Percentiles rank a stretch among this genome's conserved stretches.
phyloP scores from a whole-genome alignment of 2,888 invertebrate genomes.

The Aspidiotus destructor region DNA sequence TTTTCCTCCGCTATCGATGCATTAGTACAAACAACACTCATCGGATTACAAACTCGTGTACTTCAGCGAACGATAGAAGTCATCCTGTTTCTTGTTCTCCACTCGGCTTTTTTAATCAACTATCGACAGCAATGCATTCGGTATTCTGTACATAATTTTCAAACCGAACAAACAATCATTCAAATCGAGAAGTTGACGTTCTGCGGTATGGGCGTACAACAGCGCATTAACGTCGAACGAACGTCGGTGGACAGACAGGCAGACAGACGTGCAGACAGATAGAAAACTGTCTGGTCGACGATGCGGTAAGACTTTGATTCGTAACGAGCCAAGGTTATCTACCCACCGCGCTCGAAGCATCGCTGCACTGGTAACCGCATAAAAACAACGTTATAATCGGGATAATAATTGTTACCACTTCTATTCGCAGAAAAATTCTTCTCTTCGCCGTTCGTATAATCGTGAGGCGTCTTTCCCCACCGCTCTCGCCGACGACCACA shows the following conservation, averaged over 20 bases:
- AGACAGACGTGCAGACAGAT: slow-evolving; percentile 32
- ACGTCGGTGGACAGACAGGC: slow-evolving; percentile 8
- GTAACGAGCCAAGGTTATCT: slow-evolving; percentile 31
- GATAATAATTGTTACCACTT: slow-evolving; percentile 4
- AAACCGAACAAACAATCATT: background rate
- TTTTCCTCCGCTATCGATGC: no score
- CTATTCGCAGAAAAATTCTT: slow-evolving; percentile 2
- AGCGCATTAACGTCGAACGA: background rate
- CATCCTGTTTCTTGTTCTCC: no score
- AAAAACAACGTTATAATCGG: background rate
- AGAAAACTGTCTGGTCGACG: slow-evolving; percentile 28
- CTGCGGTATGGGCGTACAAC: background rate
- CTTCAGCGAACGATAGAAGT: no score
- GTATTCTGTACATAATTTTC: background rate
- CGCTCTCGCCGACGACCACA: no score
- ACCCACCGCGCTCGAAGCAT: slow-evolving; percentile 18
- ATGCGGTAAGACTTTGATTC: slow-evolving; percentile 30
- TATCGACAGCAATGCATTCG: no score
- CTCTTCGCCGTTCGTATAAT: background rate
- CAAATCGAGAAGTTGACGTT: slow-evolving; percentile 1
- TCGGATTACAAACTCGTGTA: no score
- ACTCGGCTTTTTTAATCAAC: no score
- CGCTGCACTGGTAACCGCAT: background rate
- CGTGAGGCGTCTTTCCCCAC: no score
- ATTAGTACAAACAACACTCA: no score